Percentiles rank a stretch among this genome's conserved stretches.
Conservation (phyloP, 2,113 vertebrate genomes). For the Brachypodius melanocephalos region DNA sequence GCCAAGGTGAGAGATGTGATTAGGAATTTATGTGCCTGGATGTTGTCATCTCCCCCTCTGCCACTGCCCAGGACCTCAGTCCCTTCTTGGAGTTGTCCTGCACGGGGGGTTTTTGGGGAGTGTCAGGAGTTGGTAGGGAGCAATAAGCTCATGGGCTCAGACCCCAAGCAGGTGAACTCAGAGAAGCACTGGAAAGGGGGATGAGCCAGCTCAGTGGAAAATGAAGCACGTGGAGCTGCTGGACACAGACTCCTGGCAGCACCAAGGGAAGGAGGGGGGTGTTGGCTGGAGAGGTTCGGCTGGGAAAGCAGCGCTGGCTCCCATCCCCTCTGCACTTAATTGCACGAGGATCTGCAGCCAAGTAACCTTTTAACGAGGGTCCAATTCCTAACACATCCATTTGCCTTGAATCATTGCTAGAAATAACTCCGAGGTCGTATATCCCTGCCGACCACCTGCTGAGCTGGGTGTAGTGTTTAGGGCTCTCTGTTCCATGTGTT, state of each 20-base stretch:
- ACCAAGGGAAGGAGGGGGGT: not conserved
- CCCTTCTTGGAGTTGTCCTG: not conserved
- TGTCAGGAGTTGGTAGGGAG: not conserved
- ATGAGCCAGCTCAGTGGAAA: not conserved
- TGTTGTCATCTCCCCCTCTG: not conserved
- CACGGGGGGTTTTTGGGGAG: not conserved
- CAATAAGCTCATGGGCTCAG: not conserved
- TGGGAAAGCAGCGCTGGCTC: not conserved
- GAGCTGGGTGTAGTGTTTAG: not conserved
- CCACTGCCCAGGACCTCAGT: not conserved
- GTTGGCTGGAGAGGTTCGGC: not conserved
- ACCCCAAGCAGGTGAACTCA: not conserved
- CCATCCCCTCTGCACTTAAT: not conserved
- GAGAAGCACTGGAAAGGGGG: not conserved
- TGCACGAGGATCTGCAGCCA: not conserved
- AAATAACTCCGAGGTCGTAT: not conserved
- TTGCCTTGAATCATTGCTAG: slow-evolving; percentile 2
- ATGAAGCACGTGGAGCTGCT: not conserved
- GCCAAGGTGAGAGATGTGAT: not conserved
- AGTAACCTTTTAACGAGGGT: slow-evolving; percentile 1
- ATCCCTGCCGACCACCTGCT: not conserved
- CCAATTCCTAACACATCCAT: not conserved
- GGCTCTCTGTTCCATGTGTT: not conserved
- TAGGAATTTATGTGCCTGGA: not conserved
- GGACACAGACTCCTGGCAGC: slow-evolving; percentile 1